Evolutionary conservation across 2,113 vertebrate genomes (phyloP).

Genomic region (Spilogale gracilis): DNA sequence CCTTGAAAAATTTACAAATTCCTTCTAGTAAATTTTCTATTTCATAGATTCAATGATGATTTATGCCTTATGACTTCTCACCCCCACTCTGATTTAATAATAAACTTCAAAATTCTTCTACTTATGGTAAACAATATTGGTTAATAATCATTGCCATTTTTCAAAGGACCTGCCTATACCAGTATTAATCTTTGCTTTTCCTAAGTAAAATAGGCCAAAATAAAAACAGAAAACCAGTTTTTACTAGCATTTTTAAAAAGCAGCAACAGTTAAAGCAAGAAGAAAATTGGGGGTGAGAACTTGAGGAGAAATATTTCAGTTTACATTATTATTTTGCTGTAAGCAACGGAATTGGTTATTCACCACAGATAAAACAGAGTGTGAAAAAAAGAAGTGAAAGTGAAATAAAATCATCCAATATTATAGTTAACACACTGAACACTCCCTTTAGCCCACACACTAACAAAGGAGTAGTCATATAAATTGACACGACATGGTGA

Average conservation of each 20-base stretch:
- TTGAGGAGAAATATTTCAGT: background rate
- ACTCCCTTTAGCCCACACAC: background rate
- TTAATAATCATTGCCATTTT: background rate
- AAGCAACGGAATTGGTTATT: background rate
- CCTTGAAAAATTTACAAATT: background rate
- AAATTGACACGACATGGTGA: background rate
- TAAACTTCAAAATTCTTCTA: slow-evolving; percentile 10
- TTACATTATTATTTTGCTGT: background rate
- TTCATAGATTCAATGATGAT: background rate
- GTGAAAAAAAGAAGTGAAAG: background rate
- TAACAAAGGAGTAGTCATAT: background rate
- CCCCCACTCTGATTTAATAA: background rate
- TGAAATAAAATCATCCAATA: background rate
- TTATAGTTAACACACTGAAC: background rate
- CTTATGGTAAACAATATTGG: background rate
- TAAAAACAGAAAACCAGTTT: background rate
- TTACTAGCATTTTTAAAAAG: background rate
- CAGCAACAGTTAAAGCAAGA: background rate
- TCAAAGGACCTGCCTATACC: background rate
- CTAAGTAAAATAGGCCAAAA: background rate
- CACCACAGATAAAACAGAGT: background rate
- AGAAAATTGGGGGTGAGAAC: background rate
- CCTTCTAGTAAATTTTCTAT: background rate
- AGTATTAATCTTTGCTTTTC: background rate
- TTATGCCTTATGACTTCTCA: background rate